These are phyloP conservation scores for Galemys pyrenaicus DNA, from an alignment of 2,113 vertebrate genomes.

Conservation along the genomic window DNA sequence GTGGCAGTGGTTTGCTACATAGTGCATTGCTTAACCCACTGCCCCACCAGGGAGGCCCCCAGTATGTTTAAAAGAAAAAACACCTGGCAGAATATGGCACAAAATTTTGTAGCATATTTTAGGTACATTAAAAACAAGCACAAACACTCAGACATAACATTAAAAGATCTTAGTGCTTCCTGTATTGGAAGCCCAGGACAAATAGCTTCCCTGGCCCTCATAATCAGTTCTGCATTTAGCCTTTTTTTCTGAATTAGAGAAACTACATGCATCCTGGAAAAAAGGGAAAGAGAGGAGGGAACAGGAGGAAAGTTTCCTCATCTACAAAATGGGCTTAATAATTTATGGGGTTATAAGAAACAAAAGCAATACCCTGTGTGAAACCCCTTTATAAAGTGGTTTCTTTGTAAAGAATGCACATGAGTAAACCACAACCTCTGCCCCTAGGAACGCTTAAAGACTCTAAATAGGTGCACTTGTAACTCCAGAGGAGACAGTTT, in stretches of 20 bases:
- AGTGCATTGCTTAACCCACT: no score
- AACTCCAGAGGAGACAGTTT: neutral
- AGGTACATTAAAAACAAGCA: conserved; percentile 32
- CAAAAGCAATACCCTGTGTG: neutral
- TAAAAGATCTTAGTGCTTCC: neutral
- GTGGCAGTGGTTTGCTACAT: no score
- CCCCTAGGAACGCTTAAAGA: neutral
- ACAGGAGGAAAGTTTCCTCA: neutral
- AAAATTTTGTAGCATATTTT: conserved; percentile 12
- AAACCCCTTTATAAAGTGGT: neutral
- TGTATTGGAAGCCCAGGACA: neutral
- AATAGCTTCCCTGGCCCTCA: neutral
- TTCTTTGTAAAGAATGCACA: neutral
- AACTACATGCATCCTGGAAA: neutral
- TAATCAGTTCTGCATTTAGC: neutral
- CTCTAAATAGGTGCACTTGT: neutral
- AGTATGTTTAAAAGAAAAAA: conserved; percentile 61
- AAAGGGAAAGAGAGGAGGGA: neutral
- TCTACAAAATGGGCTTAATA: conserved; percentile 1
- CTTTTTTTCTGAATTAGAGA: conserved; percentile 6
- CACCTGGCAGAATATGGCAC: neutral
- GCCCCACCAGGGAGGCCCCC: no score
- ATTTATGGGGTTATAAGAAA: neutral
- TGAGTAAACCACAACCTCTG: neutral
- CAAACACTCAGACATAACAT: neutral